These are phyloP conservation scores for Enteromius trimaculatus DNA, from an alignment of 2,797 vertebrate genomes.

Conservation along the genomic window DNA sequence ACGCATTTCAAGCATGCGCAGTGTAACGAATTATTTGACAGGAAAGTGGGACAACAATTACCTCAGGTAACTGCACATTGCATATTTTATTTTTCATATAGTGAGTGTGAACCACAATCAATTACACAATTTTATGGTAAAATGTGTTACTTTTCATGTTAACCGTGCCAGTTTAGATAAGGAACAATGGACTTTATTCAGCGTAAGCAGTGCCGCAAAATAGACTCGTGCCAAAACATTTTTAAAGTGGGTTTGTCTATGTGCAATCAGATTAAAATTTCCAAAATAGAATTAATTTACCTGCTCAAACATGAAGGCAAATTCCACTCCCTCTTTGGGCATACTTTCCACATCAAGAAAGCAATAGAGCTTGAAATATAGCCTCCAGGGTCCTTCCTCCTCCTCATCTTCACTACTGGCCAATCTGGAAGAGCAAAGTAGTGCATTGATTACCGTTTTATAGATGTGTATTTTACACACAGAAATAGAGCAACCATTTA, in stretches of 20 bases:
- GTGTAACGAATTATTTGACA: too few species aligned
- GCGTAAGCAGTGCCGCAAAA: too few species aligned
- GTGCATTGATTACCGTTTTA: not conserved
- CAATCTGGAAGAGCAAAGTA: slow-evolving; percentile 72
- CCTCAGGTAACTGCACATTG: too few species aligned
- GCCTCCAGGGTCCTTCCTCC: slow-evolving; percentile 87
- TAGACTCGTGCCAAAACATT: not conserved
- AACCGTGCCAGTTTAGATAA: too few species aligned
- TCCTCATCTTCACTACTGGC: slow-evolving; percentile 87
- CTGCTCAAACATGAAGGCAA: slow-evolving; percentile 98
- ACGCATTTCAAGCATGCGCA: too few species aligned
- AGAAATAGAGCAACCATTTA: not conserved
- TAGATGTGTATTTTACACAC: not conserved
- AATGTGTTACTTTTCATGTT: too few species aligned
- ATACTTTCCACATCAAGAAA: slow-evolving; percentile 93
- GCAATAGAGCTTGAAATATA: slow-evolving; percentile 96
- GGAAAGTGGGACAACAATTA: too few species aligned
- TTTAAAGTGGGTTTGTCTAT: not conserved
- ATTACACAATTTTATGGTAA: too few species aligned
- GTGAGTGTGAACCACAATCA: too few species aligned
- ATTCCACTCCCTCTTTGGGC: slow-evolving; percentile 91
- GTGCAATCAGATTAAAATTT: not conserved
- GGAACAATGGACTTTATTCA: too few species aligned
- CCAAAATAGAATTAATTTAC: slow-evolving; percentile 64
- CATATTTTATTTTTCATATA: too few species aligned